Evolutionary conservation across 2,888 invertebrate genomes (phyloP), one percentile per base, ranked within the genome.

Genomic region (Lydus trimaculatus): DNA sequence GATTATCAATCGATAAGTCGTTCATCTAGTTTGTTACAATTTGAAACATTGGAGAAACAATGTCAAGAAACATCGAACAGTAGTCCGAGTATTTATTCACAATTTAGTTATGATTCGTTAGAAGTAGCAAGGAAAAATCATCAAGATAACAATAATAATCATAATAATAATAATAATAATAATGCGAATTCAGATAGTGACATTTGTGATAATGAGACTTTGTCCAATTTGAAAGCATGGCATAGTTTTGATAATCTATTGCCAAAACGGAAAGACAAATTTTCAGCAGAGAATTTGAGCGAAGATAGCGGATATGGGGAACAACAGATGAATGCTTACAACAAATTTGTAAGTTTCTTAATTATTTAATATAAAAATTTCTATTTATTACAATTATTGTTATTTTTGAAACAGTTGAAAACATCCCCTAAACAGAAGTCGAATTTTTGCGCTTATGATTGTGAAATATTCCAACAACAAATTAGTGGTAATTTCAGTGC

Each of bases 281-380:
- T 90, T 77, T 93, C 93, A 59, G 90, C 90, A 25, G 93, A 94
- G 82, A 93, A 93, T 87, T 87, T 94, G 73, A 93, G 93, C 80
- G 93, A 94, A 83, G 93, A 94, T 84, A 93, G 92, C 78, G 93
- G 93, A 64, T 93, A 92, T 84, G 89, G 92, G 80, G 93, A 92
- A 73, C 84, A 92, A 73, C 84, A 86, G 69, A 79, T 84, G 59
- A 81, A 78, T 61, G 59, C 69, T 65, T 48, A 20, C 8, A 20
- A 20, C 11, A 48, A 48, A 48, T 20, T 20, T 20, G 48, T 48
- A 48, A 48, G 48, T 48, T 20, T 48, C n/a, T 20, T 4, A 28
- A 20, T 20, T 6, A 20, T 48, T 48, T 8, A n/a, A 39, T n/a
- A 39, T 5, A 8, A 2, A 20, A 20, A 7, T 9, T 9, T 20